Evolutionary conservation across 2,888 invertebrate genomes (phyloP).

Genomic region (Sepiola atlantica): DNA sequence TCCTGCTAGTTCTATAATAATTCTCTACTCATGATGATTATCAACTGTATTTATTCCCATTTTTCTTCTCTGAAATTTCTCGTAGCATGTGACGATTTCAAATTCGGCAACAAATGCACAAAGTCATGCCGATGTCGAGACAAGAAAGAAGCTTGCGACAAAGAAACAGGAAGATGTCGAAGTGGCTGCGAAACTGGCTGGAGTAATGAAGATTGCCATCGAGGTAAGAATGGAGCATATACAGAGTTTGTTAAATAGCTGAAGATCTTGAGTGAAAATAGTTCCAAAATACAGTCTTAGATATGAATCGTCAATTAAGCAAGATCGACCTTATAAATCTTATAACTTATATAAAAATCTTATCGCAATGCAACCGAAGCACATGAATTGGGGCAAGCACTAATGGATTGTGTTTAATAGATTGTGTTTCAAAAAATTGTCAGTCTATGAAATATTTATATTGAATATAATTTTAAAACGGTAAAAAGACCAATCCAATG

Average conservation of each 20-base stretch:
- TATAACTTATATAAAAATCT: no score
- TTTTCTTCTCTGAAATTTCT: background rate
- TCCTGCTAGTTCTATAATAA: no score
- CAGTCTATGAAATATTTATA: no score
- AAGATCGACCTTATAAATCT: no score
- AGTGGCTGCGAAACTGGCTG: slow-evolving; percentile 24
- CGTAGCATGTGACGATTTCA: slow-evolving; percentile 37
- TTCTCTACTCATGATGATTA: no score
- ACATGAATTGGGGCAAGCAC: no score
- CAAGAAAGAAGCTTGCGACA: slow-evolving; percentile 38
- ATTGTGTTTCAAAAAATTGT: no score
- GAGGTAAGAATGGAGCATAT: background rate
- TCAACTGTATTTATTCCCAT: background rate
- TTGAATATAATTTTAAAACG: no score
- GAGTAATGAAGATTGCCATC: slow-evolving; percentile 22
- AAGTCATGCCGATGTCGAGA: slow-evolving; percentile 41
- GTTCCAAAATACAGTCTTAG: background rate
- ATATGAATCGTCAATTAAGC: background rate
- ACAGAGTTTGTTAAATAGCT: background rate
- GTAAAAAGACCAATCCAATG: no score
- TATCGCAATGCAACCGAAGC: no score
- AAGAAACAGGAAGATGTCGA: slow-evolving; percentile 32
- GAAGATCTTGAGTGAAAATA: background rate
- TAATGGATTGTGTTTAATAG: no score
- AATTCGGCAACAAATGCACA: slow-evolving; percentile 14